Base-by-base conservation (phyloP, 2,888 invertebrate species). In the Leptopilina syphax region DNA sequence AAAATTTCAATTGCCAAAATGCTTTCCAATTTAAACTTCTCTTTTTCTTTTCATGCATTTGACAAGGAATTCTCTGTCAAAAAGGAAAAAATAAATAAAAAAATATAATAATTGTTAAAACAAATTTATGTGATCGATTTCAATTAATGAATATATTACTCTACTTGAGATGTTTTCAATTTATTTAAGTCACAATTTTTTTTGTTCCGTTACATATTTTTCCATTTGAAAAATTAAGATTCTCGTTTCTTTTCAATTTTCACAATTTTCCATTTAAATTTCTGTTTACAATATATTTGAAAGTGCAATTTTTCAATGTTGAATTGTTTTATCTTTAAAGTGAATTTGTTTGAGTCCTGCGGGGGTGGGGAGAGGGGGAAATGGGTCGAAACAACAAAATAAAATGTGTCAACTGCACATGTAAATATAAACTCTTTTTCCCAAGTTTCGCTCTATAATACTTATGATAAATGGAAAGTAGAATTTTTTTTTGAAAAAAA, bases 131-230 rank as follows among this genome's bases (percentile, higher is more conserved):
- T 9, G 63, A 63, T 63, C 63, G 24, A 18, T 63, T 63, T 24
- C 63, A 63, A 63, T 63, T 1, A 63, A 63, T 63, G 24, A 63
- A 63, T 24, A 63, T 24, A 44, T 34, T 60, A 6, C 18, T 60
- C 60, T 60, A 60, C 60, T 60, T 60, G 18, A 60, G n/a, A 60
- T 60, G 60, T 60, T 60, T 60, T 18, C n/a, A 57, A 34, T 34
- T 34, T 34, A 6, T 63, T 63, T 63, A 63, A 63, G 24, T 9
- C 63, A 3, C 4, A 57, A 8, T 12, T n/a, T 60, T n/a, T 63
- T 9, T 24, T 63, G 0, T 9, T 10, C 10, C 34, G 4, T 34
- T 34, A 34, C 34, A 34, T 34, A 50, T 50, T 63, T 63, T 63
- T 18, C 63, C n/a, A 63, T 63, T 63, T 18, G 18, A 63, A 4